phyloP scores from a whole-genome alignment of 2,797 vertebrate genomes.

The Poliocrania exsul region DNA sequence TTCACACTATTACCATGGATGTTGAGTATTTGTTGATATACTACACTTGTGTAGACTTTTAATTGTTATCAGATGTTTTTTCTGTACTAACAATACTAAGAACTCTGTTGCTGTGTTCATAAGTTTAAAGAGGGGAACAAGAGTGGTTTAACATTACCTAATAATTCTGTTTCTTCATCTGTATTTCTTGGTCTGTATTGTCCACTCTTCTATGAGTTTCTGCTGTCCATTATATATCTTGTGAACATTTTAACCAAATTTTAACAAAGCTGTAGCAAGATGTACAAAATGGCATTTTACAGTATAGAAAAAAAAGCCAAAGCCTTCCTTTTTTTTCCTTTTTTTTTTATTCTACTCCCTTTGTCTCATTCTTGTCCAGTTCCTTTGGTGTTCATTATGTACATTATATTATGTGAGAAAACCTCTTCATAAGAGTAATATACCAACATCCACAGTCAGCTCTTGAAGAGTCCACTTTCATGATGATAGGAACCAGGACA shows the following conservation, averaged over 20 bases:
- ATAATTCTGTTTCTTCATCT: neutral
- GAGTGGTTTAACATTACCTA: neutral
- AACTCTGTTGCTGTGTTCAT: neutral
- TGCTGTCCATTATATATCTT: neutral
- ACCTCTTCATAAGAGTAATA: neutral
- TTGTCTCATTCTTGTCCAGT: neutral
- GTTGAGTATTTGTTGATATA: neutral
- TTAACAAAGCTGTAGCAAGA: neutral
- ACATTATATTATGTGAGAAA: neutral
- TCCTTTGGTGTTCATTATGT: neutral
- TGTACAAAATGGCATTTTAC: neutral
- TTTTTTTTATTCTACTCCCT: neutral
- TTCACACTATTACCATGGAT: neutral
- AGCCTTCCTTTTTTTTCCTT: neutral
- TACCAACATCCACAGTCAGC: neutral
- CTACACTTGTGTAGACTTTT: neutral
- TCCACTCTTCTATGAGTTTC: neutral
- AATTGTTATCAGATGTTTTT: slow-evolving; percentile 12
- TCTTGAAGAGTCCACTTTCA: slow-evolving; percentile 12
- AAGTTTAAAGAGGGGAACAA: neutral
- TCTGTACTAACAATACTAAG: neutral
- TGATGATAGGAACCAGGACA: slow-evolving; percentile 44
- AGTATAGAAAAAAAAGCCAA: neutral
- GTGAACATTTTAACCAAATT: neutral
- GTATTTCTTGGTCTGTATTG: neutral